phyloP scores from a whole-genome alignment of 1,140 invertebrate genomes.

The Zaprionus gabonicus region DNA sequence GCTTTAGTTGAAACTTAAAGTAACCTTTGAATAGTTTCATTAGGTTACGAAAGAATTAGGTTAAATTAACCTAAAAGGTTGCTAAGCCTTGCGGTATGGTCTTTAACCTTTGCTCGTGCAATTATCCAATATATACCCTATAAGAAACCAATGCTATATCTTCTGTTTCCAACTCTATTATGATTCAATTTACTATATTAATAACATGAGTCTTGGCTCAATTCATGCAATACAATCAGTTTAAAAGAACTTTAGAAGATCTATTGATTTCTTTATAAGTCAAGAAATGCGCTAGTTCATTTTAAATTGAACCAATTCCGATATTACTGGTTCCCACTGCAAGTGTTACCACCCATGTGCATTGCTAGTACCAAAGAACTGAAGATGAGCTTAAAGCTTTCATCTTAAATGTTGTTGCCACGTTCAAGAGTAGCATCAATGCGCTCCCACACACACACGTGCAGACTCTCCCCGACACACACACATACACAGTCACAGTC shows the following conservation, averaged over 20 bases:
- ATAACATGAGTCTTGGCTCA: neutral
- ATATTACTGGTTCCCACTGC: slow-evolving; percentile 11
- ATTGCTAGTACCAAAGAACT: too few relatives aligned
- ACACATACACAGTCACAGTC: neutral
- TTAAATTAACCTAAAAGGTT: too few relatives aligned
- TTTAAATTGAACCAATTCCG: neutral
- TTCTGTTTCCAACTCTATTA: neutral
- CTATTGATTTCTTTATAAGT: neutral
- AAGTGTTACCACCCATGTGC: neutral
- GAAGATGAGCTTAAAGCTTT: slow-evolving; percentile 37
- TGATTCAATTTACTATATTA: neutral
- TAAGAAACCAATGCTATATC: neutral
- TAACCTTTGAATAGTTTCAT: too few relatives aligned
- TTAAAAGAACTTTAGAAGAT: too few relatives aligned
- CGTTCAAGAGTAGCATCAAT: neutral
- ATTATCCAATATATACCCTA: neutral
- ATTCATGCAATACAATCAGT: neutral
- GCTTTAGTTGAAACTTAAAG: neutral
- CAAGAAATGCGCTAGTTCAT: neutral
- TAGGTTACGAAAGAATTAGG: too few relatives aligned
- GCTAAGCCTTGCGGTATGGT: neutral
- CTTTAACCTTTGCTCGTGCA: neutral
- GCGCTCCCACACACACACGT: neutral
- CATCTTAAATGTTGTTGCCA: slow-evolving; percentile 1
- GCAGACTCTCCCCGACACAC: neutral